phyloP scores from a whole-genome alignment of 2,797 vertebrate genomes.

The Pipistrellus nathusii region DNA sequence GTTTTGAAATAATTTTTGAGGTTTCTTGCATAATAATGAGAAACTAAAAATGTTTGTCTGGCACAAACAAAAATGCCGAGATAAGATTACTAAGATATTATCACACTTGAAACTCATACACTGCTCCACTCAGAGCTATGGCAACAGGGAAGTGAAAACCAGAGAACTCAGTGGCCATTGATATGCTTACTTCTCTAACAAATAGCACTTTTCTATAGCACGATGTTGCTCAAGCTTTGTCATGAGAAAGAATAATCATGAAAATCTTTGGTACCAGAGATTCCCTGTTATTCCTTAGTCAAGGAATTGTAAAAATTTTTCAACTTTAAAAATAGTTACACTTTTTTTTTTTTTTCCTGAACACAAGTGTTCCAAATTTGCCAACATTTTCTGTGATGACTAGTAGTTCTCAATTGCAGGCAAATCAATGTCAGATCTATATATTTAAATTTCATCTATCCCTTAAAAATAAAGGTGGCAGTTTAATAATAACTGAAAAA shows the following conservation, averaged over 20 bases:
- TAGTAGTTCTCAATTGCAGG: not conserved
- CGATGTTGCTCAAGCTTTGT: not conserved
- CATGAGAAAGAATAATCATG: not conserved
- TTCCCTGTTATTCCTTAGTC: not conserved
- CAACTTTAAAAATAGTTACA: not conserved
- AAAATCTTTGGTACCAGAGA: not conserved
- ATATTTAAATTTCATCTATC: not conserved
- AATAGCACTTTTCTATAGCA: not conserved
- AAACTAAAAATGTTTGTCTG: constrained; percentile 40
- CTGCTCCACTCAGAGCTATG: not conserved
- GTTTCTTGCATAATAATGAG: constrained; percentile 61
- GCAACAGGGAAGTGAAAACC: not conserved
- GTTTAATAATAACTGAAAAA: constrained; percentile 31
- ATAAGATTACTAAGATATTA: constrained; percentile 59
- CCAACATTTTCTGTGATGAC: not conserved
- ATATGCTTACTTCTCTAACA: not conserved
- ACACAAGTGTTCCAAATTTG: not conserved
- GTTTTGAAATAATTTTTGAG: constrained; percentile 51
- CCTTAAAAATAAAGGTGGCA: constrained; percentile 23
- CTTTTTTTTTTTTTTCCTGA: constrained; percentile 18
- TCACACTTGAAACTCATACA: not conserved
- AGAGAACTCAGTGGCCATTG: not conserved
- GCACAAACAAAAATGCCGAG: constrained; percentile 28
- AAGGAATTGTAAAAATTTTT: not conserved
- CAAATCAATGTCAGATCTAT: not conserved